Percentiles rank a stretch among this genome's conserved stretches.
phyloP scores from a whole-genome alignment of 2,797 vertebrate species.

The Syndactyla subalaris region DNA sequence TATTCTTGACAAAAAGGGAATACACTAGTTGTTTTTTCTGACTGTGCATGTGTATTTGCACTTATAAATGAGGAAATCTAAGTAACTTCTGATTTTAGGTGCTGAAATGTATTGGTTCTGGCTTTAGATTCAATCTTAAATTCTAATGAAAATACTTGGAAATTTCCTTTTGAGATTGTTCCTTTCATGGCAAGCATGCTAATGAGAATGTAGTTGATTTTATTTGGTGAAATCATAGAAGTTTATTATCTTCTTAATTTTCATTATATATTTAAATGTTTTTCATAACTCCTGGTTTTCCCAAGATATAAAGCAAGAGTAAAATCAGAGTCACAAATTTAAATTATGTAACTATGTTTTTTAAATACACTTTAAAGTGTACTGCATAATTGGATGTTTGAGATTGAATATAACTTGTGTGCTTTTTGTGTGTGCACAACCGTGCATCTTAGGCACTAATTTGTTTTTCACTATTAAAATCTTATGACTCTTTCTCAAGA shows the following conservation, averaged over 20 bases:
- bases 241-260: neutral
- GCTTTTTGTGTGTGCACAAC: neutral
- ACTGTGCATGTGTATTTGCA: neutral
- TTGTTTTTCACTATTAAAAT: neutral
- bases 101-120: neutral
- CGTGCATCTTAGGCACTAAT: neutral
- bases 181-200: neutral
- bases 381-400: neutral
- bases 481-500: neutral
- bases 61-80: neutral
- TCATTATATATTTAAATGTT: neutral
- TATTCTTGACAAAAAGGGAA: neutral
- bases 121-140: neutral
- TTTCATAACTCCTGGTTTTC: neutral
- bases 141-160: neutral
- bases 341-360: accelerated
- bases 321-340: neutral
- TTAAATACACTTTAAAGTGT: neutral
- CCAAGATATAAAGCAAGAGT: neutral
- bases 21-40: neutral
- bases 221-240: neutral
- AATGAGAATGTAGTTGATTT: neutral
- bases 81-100: neutral
- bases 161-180: neutral
- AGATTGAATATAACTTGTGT: neutral